Base-by-base conservation (phyloP, 2,888 invertebrate genomes). In the Erebia palarica region DNA sequence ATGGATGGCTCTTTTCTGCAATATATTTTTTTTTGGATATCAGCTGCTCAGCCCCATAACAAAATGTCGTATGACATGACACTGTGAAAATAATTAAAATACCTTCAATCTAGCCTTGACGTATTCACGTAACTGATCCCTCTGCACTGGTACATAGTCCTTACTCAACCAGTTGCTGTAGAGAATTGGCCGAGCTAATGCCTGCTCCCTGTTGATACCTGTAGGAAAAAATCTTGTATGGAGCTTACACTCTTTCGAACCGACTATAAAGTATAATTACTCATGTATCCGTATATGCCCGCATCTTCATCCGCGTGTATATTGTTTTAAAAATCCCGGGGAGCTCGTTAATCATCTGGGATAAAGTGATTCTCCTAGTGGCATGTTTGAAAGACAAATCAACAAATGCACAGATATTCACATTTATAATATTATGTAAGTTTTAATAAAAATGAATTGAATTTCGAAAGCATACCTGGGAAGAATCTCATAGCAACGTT, bases 121-220 rank as follows among this genome's bases (percentile, higher is more conserved):
- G 85, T 99, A 99, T 84, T 99, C 98, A 27, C 99, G 95, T 42
- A 99, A 94, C 84, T 98, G 97, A 83, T 99, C 98, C 78, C 99
- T 95, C 77, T 98, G 97, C 3, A 99, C 99, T 0, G 99, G 99
- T 72, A 98, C 95, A 83, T 99, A 99, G 89, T 99, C 98, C 89
- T 99, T 99, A 71, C 98, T 98, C 55, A 99, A 93, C 99, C 99
- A 99, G 91, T 99, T 99, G 85, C 98, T 98, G 95, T 99, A 99
- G 42, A 99, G 94, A 78, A 99, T 99, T 0, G 99, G 99, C 68
- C 99, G 95, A 61, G 94, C 94, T n/a, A 99, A 94, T 0, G 99
- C 97, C 79, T 96, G 96, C 68, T 98, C 97, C 73, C 94, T 94
- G 83, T 97, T 96, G 68, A 98, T 96, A 75, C 96, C 96, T 81